phyloP scores from a whole-genome alignment of 2,113 vertebrate species.

The Cisticola juncidis region DNA sequence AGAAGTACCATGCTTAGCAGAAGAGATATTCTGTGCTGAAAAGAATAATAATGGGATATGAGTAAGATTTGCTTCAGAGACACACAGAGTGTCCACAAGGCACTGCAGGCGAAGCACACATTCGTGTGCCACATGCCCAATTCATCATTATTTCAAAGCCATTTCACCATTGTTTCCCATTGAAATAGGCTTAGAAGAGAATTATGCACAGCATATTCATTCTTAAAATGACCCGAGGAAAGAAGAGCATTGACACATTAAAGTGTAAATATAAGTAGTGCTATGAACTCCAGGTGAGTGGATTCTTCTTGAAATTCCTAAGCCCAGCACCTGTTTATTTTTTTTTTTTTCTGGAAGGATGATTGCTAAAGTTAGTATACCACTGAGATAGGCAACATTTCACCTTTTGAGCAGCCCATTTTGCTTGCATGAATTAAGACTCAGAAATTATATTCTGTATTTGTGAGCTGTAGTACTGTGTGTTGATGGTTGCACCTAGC shows the following conservation, averaged over 20 bases:
- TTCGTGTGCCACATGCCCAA: conserved; percentile 17
- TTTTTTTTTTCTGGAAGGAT: not conserved
- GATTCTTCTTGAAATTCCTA: not conserved
- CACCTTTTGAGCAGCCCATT: not conserved
- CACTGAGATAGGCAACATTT: not conserved
- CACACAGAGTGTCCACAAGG: not conserved
- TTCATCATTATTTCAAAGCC: conserved; percentile 47
- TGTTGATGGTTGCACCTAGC: not conserved
- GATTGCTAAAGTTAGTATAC: not conserved
- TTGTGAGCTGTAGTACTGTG: not conserved
- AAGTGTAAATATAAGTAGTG: not conserved
- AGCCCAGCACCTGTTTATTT: not conserved
- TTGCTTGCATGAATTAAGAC: not conserved
- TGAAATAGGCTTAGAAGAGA: conserved; percentile 25
- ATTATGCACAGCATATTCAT: not conserved
- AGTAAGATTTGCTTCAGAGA: not conserved
- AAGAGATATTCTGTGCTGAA: not conserved
- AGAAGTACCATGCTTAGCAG: not conserved
- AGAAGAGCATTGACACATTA: not conserved
- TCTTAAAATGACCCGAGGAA: conserved; percentile 10
- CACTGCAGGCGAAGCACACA: not conserved
- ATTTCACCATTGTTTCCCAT: conserved; percentile 43
- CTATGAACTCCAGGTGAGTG: not conserved
- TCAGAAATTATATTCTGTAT: not conserved
- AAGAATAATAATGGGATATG: not conserved